Evolutionary conservation across 2,888 invertebrate species (phyloP).

Genomic region (Erannis defoliaria): DNA sequence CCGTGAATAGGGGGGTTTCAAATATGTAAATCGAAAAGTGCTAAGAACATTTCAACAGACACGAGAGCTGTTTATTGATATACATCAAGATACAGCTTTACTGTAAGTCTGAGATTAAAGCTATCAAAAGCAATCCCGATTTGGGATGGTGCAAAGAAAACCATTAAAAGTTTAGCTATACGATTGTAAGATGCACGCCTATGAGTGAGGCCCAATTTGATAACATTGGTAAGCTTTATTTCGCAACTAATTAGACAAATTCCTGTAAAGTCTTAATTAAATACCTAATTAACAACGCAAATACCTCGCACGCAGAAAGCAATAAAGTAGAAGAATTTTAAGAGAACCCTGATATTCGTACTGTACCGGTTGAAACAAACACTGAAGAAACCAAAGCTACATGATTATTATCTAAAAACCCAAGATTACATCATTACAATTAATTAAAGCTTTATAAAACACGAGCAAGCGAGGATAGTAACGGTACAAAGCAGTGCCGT

Average conservation of each 20-base stretch:
- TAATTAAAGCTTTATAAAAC: constrained; percentile 46
- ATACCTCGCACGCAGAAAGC: not conserved
- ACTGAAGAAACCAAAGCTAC: constrained; percentile 26
- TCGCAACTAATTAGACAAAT: constrained; percentile 40
- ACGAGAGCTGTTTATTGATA: constrained; percentile 10
- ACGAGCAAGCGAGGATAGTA: constrained; percentile 51
- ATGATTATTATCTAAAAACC: constrained; percentile 34
- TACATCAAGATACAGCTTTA: too few relatives aligned
- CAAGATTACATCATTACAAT: constrained; percentile 6
- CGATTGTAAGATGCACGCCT: constrained; percentile 35
- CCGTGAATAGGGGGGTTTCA: not conserved
- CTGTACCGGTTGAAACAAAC: not conserved
- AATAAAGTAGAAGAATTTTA: not conserved
- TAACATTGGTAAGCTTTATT: constrained; percentile 32
- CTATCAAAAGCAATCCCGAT: constrained; percentile 23
- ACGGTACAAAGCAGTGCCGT: constrained; percentile 68
- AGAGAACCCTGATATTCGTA: not conserved
- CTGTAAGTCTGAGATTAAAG: constrained; percentile 15
- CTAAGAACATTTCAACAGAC: not conserved
- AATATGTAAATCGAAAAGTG: not conserved
- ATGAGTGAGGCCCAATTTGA: constrained; percentile 31
- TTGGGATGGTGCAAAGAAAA: constrained; percentile 29
- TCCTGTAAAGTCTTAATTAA: constrained; percentile 27
- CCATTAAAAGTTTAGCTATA: constrained; percentile 38
- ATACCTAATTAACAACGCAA: constrained; percentile 22